Evolutionary conservation across 2,113 vertebrate species (phyloP).

Genomic region (Heteronetta atricapilla): DNA sequence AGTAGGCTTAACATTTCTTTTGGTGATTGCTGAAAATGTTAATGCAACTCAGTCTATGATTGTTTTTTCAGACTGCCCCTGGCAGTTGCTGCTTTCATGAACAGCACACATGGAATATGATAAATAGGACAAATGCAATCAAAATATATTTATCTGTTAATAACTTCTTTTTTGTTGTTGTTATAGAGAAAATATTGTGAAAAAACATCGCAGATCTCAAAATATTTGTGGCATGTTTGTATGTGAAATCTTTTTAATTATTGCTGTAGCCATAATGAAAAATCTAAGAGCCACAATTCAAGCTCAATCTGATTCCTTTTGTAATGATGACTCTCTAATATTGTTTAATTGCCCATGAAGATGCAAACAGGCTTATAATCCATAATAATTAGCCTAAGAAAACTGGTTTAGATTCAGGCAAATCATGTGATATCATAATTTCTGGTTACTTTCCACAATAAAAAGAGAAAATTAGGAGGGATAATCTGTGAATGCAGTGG

Average conservation of each 20-base stretch:
- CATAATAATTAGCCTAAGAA: slow-evolving; percentile 59
- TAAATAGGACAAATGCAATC: background rate
- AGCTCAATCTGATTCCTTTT: background rate
- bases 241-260: background rate
- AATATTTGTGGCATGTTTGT: background rate
- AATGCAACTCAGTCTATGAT: background rate
- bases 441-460: background rate
- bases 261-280: background rate
- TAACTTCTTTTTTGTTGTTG: background rate
- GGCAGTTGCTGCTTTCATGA: background rate
- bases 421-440: slow-evolving; percentile 16
- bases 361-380: slow-evolving; percentile 37
- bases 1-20: background rate
- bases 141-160: background rate
- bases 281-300: background rate
- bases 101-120: background rate
- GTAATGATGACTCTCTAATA: slow-evolving; percentile 23
- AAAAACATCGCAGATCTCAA: background rate
- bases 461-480: background rate
- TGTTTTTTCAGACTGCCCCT: background rate
- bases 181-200: background rate
- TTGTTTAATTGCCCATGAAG: slow-evolving; percentile 43
- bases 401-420: background rate
- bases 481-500: background rate
- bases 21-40: background rate